A percentile compares a stretch with the other conserved stretches of the same genome.
These are phyloP conservation scores for Hephaestus fuliginosus DNA, from an alignment of 2,797 vertebrate species.

Conservation along the genomic window DNA sequence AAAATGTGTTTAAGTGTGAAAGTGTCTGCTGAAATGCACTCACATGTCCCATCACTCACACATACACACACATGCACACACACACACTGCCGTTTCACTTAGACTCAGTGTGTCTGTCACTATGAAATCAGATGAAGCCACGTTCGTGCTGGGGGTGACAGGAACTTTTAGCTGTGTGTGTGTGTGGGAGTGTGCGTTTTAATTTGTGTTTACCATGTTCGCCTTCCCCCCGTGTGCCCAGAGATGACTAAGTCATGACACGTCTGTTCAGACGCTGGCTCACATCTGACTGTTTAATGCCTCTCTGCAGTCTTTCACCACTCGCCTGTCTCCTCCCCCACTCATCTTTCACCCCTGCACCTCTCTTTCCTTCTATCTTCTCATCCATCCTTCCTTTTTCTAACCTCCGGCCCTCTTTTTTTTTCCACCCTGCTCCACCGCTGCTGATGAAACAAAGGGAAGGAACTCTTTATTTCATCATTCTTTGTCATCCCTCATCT, in stretches of 20 bases:
- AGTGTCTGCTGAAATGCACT: conserved; percentile 8
- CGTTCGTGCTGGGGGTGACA: conserved; percentile 21
- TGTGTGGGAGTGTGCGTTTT: conserved; percentile 14
- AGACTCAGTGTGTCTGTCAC: conserved; percentile 26
- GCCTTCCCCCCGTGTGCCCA: conserved; percentile 10
- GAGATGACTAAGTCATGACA: conserved; percentile 42
- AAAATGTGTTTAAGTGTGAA: neutral
- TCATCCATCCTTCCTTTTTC: neutral
- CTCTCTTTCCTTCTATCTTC: neutral
- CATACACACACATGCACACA: neutral
- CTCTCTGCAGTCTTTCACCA: conserved; percentile 23
- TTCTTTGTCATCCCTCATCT: conserved; percentile 6
- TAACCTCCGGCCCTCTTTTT: neutral
- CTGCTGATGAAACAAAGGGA: neutral
- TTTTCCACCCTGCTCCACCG: neutral
- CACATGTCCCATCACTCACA: neutral
- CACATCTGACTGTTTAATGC: conserved; percentile 30
- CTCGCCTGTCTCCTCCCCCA: conserved; percentile 6
- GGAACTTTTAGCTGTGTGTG: conserved; percentile 11
- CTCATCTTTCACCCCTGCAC: conserved; percentile 22
- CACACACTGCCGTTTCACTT: conserved; percentile 13
- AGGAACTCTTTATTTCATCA: conserved; percentile 26
- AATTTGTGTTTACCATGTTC: conserved; percentile 1
- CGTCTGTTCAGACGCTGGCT: conserved; percentile 16
- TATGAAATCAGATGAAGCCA: conserved; percentile 47